These are phyloP conservation scores for Gopherus flavomarginatus DNA, from an alignment of 2,113 vertebrate species.

Conservation along the genomic window DNA sequence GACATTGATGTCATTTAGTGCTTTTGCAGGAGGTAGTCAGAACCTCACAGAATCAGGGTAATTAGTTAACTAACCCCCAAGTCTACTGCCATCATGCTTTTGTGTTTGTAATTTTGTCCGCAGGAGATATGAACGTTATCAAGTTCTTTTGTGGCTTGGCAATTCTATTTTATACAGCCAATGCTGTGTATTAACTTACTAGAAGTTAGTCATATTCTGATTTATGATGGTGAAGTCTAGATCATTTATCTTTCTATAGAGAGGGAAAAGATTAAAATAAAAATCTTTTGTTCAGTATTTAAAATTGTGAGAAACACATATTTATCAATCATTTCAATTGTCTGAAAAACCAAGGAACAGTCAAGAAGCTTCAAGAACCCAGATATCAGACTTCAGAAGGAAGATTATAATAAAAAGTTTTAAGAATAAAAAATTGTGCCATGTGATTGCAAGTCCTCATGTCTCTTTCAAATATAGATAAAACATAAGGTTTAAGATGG, in stretches of 20 bases:
- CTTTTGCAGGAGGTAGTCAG: not conserved
- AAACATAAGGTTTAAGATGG: not conserved
- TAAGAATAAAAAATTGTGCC: not conserved
- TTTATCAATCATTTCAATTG: not conserved
- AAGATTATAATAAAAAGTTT: not conserved
- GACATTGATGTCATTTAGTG: not conserved
- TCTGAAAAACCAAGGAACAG: not conserved
- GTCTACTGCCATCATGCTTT: not conserved
- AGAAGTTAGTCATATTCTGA: slow-evolving; percentile 7
- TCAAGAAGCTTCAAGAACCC: not conserved
- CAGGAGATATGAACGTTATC: not conserved
- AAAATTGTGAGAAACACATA: not conserved
- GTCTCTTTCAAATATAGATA: slow-evolving; percentile 22
- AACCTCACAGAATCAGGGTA: not conserved
- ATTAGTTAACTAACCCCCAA: not conserved
- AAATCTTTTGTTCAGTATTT: not conserved
- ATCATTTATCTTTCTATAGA: slow-evolving; percentile 13
- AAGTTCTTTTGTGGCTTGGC: not conserved
- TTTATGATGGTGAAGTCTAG: not conserved
- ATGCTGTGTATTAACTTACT: not conserved
- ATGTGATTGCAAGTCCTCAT: not conserved
- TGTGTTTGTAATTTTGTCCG: not conserved
- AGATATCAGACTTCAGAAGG: not conserved
- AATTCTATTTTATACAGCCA: not conserved
- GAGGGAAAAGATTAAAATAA: not conserved